Evolutionary conservation across 2,797 vertebrate genomes (phyloP), one percentile per base, ranked within the genome.

Genomic region (Novumbra hubbsi): DNA sequence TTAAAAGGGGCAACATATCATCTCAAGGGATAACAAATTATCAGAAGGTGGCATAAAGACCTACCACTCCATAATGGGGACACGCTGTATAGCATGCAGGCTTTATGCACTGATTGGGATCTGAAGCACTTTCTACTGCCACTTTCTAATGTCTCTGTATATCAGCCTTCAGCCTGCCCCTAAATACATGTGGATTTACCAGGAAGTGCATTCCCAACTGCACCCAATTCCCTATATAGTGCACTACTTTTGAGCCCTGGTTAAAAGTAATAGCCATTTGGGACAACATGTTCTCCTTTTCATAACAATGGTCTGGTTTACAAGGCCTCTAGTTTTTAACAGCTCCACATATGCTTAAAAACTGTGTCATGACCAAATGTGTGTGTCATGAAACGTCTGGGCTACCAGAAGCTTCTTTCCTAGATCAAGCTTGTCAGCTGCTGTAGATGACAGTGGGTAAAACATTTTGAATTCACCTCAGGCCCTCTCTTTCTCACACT

Each of bases 181-280:
- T 83, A 85, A 88, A 90, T 91, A 89, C 87, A 87, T 89, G 80
- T 75, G 81, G 83, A 86, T 91, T 89, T 88, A 85, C 80, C 83
- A 65, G 73, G 34, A 84, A 82, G 81, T 85, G 79, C 78, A 85
- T 45, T 14, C 41, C 41, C 0, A 45, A 45, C 41, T 45, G 12
- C 41, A 14, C 41, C 41, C 41, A 12, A 57, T 57, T n/a, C 52
- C 52, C 52, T 57, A 57, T 24, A 11, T 19, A 21, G 86, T 83
- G 85, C 85, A 65, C 72, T 69, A 73, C 55, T 69, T 72, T 78
- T 81, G 38, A 45, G n/a, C 19, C 52, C 52, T 57, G 52, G 19
- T 1, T 11, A 9, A 57, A 57, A 57, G 55, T 24, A 11, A 8
- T 2, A 0, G 19, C 52, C 52, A 57, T 57, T 57, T 57, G n/a